These are phyloP conservation scores for Ptilodon capucinus DNA, from an alignment of 2,888 invertebrate species.

Conservation along the genomic window DNA sequence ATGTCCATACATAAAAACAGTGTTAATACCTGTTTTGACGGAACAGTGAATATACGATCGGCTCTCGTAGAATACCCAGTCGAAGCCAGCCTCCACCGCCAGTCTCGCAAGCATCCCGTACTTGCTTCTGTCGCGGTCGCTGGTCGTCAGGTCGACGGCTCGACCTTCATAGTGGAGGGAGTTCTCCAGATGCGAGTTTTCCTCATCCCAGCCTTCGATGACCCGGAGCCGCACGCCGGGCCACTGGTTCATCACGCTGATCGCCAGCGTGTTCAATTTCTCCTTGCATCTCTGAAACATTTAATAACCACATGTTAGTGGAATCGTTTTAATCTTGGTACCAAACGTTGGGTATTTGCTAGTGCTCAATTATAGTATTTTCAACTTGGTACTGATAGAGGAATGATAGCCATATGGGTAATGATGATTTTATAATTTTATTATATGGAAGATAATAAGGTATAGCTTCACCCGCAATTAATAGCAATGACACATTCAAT, in stretches of 20 bases:
- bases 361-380: too few species aligned
- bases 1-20: background rate
- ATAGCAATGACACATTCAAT: too few species aligned
- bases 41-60: constrained; percentile 98
- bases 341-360: too few species aligned
- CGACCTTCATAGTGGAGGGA: constrained; percentile 98
- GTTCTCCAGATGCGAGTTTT: constrained; percentile 88
- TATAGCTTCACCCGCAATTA: too few species aligned
- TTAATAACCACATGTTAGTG: background rate
- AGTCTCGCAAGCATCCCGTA: constrained; percentile 97
- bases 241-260: constrained; percentile 99
- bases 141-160: constrained; percentile 97
- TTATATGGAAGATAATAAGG: too few species aligned
- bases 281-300: constrained; percentile 96
- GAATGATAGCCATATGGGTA: too few species aligned
- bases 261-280: constrained; percentile 95
- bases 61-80: constrained; percentile 99
- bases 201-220: constrained; percentile 98
- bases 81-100: constrained; percentile 98
- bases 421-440: too few species aligned
- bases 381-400: too few species aligned
- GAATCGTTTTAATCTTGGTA: background rate
- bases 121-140: constrained; percentile 95
- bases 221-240: constrained; percentile 96
- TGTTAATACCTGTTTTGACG: constrained; percentile 94